phyloP scores from a whole-genome alignment of 2,797 vertebrate species.

The Diplodus puntazzo region DNA sequence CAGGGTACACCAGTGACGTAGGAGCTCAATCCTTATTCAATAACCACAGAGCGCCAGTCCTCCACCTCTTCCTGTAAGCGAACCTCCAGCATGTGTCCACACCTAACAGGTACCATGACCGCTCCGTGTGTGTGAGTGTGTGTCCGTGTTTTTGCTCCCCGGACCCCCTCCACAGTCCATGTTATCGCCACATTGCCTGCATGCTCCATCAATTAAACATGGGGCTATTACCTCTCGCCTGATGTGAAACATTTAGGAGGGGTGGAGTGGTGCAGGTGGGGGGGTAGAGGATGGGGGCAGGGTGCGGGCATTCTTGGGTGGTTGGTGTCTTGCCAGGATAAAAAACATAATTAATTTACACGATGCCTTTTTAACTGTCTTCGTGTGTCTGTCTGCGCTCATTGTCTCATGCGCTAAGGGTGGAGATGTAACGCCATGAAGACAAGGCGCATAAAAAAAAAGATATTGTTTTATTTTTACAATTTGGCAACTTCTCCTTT shows the following conservation, averaged over 20 bases:
- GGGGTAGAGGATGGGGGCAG: not conserved
- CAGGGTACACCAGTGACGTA: slow-evolving; percentile 4
- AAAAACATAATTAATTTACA: slow-evolving; percentile 79
- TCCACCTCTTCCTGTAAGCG: slow-evolving; percentile 26
- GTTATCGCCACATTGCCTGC: slow-evolving; percentile 56
- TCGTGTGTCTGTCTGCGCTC: slow-evolving; percentile 36
- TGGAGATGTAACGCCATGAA: slow-evolving; percentile 21
- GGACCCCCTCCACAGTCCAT: slow-evolving; percentile 35
- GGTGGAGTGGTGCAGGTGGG: slow-evolving; percentile 47
- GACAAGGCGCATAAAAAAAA: slow-evolving; percentile 34
- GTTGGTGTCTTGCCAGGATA: slow-evolving; percentile 71
- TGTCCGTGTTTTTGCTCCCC: slow-evolving; percentile 40
- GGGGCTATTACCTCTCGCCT: slow-evolving; percentile 68
- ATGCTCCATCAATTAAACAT: slow-evolving; percentile 76
- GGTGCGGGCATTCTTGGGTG: slow-evolving; percentile 37
- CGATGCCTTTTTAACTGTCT: slow-evolving; percentile 67
- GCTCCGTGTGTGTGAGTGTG: slow-evolving; percentile 13
- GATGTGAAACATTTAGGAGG: slow-evolving; percentile 72
- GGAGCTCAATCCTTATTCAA: slow-evolving; percentile 13
- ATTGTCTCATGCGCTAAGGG: slow-evolving; percentile 62
- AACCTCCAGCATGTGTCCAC: slow-evolving; percentile 22
- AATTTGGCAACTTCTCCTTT: slow-evolving; percentile 1
- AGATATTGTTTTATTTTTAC: not conserved
- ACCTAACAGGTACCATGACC: slow-evolving; percentile 38
- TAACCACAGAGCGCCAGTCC: slow-evolving; percentile 26